Evolutionary conservation across 2,888 invertebrate genomes (phyloP).

Genomic region (Heliconius aoede): DNA sequence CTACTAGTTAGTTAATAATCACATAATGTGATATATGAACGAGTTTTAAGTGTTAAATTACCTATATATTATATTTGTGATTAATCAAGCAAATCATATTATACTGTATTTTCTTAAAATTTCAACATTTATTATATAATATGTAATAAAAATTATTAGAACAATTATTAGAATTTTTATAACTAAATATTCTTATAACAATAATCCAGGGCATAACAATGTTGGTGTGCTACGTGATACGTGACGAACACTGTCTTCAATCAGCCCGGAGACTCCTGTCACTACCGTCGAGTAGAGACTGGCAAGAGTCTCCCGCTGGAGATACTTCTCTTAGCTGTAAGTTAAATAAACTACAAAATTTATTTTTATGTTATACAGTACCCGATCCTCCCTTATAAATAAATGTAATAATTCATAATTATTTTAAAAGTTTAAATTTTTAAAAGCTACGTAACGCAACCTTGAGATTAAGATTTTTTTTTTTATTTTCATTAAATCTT

Average conservation of each 20-base stretch:
- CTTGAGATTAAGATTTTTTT: not conserved
- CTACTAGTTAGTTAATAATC: no score
- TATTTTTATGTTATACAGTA: not conserved
- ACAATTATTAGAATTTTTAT: not conserved
- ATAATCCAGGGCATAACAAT: conserved; percentile 82
- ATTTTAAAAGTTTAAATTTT: not conserved
- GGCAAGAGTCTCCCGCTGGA: conserved; percentile 81
- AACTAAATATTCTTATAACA: not conserved
- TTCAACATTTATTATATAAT: no score
- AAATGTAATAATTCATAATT: not conserved
- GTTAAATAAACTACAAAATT: conserved; percentile 53
- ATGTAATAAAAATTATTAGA: no score
- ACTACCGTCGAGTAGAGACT: conserved; percentile 68
- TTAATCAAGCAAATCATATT: no score
- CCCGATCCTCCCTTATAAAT: no score
- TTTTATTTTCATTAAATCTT: not conserved
- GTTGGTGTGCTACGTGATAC: conserved; percentile 84
- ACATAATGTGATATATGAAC: no score
- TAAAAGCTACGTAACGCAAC: not conserved
- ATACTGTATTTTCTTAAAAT: not conserved
- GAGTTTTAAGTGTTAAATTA: no score
- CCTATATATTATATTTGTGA: no score
- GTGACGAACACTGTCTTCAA: conserved; percentile 82
- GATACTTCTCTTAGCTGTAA: conserved; percentile 86
- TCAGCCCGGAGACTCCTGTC: conserved; percentile 68